Conservation (phyloP, 2,888 invertebrate species). For the Cephalotes varians region DNA sequence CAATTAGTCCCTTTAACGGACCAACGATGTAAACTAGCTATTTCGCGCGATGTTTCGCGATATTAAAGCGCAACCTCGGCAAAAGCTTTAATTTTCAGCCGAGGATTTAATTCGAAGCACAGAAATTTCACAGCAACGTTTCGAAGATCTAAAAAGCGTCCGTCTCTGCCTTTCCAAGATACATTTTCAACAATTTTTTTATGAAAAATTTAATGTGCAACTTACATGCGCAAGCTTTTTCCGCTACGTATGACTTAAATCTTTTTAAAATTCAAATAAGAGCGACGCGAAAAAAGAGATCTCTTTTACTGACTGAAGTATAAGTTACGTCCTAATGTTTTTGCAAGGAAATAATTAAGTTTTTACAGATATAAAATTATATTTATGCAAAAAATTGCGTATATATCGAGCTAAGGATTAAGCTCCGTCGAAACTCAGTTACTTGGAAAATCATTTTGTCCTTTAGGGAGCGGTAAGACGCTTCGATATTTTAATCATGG, state of each 20-base stretch:
- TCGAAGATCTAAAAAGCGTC: slow-evolving; percentile 28
- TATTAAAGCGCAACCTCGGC: slow-evolving; percentile 40
- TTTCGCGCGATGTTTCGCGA: slow-evolving; percentile 44
- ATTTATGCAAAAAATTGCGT: slow-evolving; percentile 18
- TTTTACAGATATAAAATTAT: slow-evolving; percentile 27
- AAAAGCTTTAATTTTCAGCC: slow-evolving; percentile 48
- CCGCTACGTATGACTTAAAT: slow-evolving; percentile 23
- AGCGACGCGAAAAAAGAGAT: background rate
- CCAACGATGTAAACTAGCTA: slow-evolving; percentile 49
- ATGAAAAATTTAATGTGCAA: slow-evolving; percentile 13
- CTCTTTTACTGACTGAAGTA: background rate
- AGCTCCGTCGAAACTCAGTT: background rate
- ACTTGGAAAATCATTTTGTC: slow-evolving; percentile 11
- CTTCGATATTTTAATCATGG: slow-evolving; percentile 41
- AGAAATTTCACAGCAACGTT: slow-evolving; percentile 27
- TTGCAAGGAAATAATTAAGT: slow-evolving; percentile 12
- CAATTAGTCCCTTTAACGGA: slow-evolving; percentile 47
- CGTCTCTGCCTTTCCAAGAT: slow-evolving; percentile 25
- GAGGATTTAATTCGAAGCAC: slow-evolving; percentile 44
- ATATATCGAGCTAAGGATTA: background rate
- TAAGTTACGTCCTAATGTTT: slow-evolving; percentile 25
- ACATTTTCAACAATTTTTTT: slow-evolving; percentile 24
- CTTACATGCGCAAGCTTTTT: slow-evolving; percentile 4
- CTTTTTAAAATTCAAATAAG: slow-evolving; percentile 43
- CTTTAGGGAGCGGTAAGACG: slow-evolving; percentile 8